A percentile compares a stretch with the other conserved stretches of the same genome.
Evolutionary conservation across 1,140 invertebrate species (phyloP).

Genomic region (Nixonia krombeini): DNA sequence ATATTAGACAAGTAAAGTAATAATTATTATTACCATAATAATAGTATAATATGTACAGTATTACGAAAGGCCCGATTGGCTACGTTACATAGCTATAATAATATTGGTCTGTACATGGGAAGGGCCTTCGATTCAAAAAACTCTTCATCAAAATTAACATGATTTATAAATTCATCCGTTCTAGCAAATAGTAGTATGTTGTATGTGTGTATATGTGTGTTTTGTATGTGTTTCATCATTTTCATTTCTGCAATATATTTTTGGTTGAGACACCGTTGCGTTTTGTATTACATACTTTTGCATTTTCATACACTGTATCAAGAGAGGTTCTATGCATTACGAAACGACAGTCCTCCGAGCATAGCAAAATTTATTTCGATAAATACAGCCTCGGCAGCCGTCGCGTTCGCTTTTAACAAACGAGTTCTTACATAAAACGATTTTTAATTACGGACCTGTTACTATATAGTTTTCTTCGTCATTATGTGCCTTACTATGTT

Average conservation of each 20-base stretch:
- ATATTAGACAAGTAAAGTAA: slow-evolving; percentile 68
- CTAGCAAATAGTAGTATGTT: slow-evolving; percentile 55
- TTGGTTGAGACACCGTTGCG: slow-evolving; percentile 56
- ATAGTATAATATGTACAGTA: slow-evolving; percentile 40
- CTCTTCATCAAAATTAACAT: slow-evolving; percentile 58
- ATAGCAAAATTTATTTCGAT: slow-evolving; percentile 40
- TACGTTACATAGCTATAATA: slow-evolving; percentile 52
- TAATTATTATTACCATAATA: slow-evolving; percentile 63
- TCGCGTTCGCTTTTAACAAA: slow-evolving; percentile 42
- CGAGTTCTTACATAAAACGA: slow-evolving; percentile 37
- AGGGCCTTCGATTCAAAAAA: slow-evolving; percentile 55
- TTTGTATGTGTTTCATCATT: slow-evolving; percentile 18
- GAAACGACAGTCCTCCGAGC: slow-evolving; percentile 46
- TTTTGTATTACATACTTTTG: slow-evolving; percentile 3
- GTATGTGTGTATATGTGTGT: slow-evolving; percentile 9
- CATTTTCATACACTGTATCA: slow-evolving; percentile 28
- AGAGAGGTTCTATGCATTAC: slow-evolving; percentile 19
- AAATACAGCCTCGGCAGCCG: slow-evolving; percentile 50
- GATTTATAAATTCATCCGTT: slow-evolving; percentile 56
- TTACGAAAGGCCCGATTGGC: slow-evolving; percentile 49
- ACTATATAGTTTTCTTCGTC: too few species aligned
- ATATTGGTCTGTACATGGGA: slow-evolving; percentile 63
- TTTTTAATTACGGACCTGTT: too few species aligned
- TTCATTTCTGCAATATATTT: slow-evolving; percentile 42
- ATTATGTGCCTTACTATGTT: slow-evolving; percentile 4